Conservation (phyloP, 2,797 vertebrate genomes). For the Gambusia yucatana region DNA sequence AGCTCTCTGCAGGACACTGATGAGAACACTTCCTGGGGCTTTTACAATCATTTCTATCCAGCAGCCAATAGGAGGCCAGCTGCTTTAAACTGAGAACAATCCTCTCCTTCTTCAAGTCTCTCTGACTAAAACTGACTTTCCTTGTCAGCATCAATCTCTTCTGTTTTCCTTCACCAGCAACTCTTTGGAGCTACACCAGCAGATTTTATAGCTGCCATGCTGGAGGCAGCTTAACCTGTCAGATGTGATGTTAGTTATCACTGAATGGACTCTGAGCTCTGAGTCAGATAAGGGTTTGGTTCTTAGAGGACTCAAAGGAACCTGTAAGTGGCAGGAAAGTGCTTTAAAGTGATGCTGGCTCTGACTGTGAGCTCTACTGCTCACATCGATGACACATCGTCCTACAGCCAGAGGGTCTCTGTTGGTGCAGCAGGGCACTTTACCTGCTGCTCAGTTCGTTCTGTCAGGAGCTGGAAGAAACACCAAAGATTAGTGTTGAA, state of each 20-base stretch:
- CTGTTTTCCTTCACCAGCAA: conserved; percentile 10
- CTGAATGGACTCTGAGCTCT: background rate
- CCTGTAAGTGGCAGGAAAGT: background rate
- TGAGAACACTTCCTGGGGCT: conserved; percentile 19
- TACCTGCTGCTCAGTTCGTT: background rate
- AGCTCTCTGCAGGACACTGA: background rate
- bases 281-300: background rate
- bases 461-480: background rate
- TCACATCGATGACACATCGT: background rate
- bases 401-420: background rate
- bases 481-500: background rate
- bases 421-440: background rate
- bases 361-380: too few relatives aligned
- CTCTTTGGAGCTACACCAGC: background rate
- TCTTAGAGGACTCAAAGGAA: background rate
- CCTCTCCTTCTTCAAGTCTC: conserved; percentile 33
- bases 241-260: background rate
- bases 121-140: conserved; percentile 4
- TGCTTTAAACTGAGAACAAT: background rate
- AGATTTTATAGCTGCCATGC: background rate
- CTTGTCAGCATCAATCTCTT: background rate
- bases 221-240: background rate
- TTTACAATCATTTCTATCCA: conserved; percentile 24
- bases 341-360: background rate
- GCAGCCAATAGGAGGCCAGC: background rate